Conservation (phyloP, 1,140 invertebrate species). For the Protaetia brevitarsis region DNA sequence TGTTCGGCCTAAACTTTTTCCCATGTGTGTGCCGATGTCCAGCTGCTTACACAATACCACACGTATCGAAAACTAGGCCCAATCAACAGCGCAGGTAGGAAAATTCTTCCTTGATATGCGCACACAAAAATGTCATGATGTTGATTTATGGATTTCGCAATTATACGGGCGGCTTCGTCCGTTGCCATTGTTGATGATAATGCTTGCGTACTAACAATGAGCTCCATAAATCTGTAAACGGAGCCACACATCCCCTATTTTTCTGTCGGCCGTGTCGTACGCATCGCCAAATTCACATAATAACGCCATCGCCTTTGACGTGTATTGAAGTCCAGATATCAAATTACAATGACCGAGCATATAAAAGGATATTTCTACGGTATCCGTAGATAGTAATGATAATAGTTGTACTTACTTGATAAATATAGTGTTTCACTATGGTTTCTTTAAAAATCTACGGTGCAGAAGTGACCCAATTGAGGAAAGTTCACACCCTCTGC, state of each 20-base stretch:
- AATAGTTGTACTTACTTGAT: too few relatives aligned
- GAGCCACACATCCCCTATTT: background rate
- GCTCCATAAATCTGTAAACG: slow-evolving; percentile 6
- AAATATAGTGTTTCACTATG: too few relatives aligned
- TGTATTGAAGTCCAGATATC: too few relatives aligned
- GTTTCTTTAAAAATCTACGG: too few relatives aligned
- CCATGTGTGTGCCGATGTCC: background rate
- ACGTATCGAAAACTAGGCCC: background rate
- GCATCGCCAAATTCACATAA: background rate
- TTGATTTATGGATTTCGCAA: slow-evolving; percentile 9
- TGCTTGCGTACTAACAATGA: slow-evolving; percentile 13
- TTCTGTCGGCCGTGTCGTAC: background rate
- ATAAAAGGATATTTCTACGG: too few relatives aligned
- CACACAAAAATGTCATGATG: background rate
- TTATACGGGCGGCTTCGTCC: background rate
- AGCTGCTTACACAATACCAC: background rate
- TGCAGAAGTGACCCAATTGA: too few relatives aligned
- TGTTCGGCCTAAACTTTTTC: background rate
- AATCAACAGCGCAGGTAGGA: background rate
- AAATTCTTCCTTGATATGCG: background rate
- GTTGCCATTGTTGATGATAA: background rate
- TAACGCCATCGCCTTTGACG: background rate
- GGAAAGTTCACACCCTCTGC: too few relatives aligned
- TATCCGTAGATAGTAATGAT: too few relatives aligned
- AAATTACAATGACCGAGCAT: too few relatives aligned